These are phyloP conservation scores for Nebria brevicollis DNA, from an alignment of 2,888 invertebrate genomes.

Conservation along the genomic window DNA sequence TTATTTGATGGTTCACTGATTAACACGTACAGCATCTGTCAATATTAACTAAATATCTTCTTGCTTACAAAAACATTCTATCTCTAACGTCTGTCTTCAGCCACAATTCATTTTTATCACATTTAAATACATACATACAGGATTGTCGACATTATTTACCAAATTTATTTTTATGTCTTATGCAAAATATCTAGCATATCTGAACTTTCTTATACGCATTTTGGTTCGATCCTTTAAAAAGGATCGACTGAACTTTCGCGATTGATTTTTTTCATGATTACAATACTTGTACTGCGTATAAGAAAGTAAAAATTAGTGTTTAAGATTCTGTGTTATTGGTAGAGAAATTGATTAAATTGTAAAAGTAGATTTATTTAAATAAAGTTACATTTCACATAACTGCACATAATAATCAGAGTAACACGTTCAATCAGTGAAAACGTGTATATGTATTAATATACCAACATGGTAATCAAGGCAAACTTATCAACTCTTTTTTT, in stretches of 20 bases:
- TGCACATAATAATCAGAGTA: not conserved
- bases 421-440: conserved; percentile 1
- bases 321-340: not conserved
- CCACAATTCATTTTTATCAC: not conserved
- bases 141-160: no score
- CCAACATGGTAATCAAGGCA: not conserved
- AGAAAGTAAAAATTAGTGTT: no score
- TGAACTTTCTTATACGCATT: no score
- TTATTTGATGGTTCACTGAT: not conserved
- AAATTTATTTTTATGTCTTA: no score
- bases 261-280: no score
- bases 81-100: not conserved
- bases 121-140: not conserved
- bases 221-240: no score
- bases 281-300: no score
- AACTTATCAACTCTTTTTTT: not conserved
- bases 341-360: not conserved
- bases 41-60: not conserved
- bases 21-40: not conserved
- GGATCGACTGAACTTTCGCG: no score
- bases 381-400: not conserved
- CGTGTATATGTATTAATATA: not conserved
- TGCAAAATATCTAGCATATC: no score
- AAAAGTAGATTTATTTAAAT: not conserved
- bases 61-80: not conserved